Evolutionary conservation across 2,113 vertebrate genomes (phyloP), one percentile per base, ranked within the genome.

Genomic region (Bubo scandiacus): DNA sequence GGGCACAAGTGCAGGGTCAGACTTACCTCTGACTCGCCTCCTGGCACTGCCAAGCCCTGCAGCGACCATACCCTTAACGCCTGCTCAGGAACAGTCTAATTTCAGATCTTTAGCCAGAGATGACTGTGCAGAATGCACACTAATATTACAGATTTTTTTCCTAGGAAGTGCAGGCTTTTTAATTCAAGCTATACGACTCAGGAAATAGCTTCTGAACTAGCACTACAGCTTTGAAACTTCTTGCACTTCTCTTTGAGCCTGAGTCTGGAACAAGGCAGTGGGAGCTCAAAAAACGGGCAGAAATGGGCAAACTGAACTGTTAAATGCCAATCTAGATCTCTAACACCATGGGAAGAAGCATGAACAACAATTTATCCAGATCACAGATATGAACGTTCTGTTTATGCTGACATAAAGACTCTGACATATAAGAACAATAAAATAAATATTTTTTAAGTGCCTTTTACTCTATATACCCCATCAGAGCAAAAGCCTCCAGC

Each of bases 371-470:
- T 16, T 77, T 6, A 78, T 11, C 32, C 12, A 3, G 10, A n/a
- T 25, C 27, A 29, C 3, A 2, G 15, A 32, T 2, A 54, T 0
- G 2, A 23, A 27, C 90, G 14, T 5, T 51, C 72, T 2, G 3
- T n/a, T 80, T 11, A 19, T 1, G 0, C 34, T 15, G n/a, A 49
- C n/a, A 49, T 13, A 27, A 54, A 32, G 70, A 38, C 59, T 45
- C 4, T 19, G 16, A 26, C 4, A 21, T 5, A 11, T 0, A 7
- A n/a, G 1, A 75, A 21, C 43, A 59, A 19, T 2, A 9, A 25
- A 12, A 34, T 16, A 20, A 10, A 12, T 21, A 30, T 15, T 43
- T 51, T 65, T 63, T 8, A 71, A 81, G 52, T 42, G 20, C 4
- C 23, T 73, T 88, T 92, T 57, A 36, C 32, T 65, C 15, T 18